Evolutionary conservation across 1,140 invertebrate genomes (phyloP), one percentile per base, ranked within the genome.

Genomic region (Rhagoletis zephyria): DNA sequence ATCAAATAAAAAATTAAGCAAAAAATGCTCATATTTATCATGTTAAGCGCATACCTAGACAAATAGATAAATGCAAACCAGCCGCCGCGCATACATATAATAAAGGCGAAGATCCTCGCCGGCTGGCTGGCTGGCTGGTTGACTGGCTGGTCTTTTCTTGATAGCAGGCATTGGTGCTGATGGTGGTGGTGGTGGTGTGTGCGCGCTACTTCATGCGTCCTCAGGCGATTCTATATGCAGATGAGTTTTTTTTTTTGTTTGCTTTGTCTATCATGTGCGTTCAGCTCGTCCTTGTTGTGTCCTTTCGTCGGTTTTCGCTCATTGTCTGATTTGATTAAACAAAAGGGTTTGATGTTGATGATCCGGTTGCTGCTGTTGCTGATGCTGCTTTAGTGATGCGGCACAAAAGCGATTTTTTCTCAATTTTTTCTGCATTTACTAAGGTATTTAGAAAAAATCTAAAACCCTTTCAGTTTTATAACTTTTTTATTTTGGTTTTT

Each of bases 371-470:
- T 60, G 61, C 59, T 85, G 40, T n/a, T 3, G 40, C 63, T 63
- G 85, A 63, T 85, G 61, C 85, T 85, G 85, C 40, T 40, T 85
- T 63, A n/a, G 56, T 61, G 56, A 51, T 12, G 90, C 89, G 90
- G 90, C 88, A 86, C 89, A 89, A 91, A 89, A 89, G 89, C 86
- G 88, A 91, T 91, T 91, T 91, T 91, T 91, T 87, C 88, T 86
- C 87, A 90, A 30, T 91, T 90, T 90, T 91, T 90, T 88, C 89
- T 89, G 90, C 90, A 91, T 88, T 74, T 45, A 42, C 30, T 51
- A 74, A 81, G 16, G 48, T 81, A 74, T 74, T 56, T 81, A 81
- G 74, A 89, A 91, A 89, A 90, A 91, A 91, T 91, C 89, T 89
- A 90, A 89, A 91, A 91, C 91, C 91, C 91, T 89, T 91, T 90